A percentile compares a stretch with the other conserved stretches of the same genome.
These are phyloP conservation scores for Leucophenga varia DNA, from an alignment of 1,140 invertebrate genomes.

Conservation along the genomic window DNA sequence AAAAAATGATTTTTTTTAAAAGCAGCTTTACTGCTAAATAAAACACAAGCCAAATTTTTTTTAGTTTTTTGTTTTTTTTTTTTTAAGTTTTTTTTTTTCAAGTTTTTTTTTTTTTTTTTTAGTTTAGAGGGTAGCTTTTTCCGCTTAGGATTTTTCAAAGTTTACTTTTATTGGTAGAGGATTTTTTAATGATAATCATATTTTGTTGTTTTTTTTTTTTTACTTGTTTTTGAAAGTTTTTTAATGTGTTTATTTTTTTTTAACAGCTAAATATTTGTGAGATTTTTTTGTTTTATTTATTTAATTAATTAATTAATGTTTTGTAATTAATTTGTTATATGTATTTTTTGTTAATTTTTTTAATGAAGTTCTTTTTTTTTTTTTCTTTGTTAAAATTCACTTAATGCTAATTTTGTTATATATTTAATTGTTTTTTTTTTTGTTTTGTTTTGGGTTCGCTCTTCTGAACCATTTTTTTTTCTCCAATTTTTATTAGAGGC, in stretches of 20 bases:
- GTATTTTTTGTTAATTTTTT: conserved; percentile 3
- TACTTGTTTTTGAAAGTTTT: conserved; percentile 13
- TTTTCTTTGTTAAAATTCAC: too few species aligned
- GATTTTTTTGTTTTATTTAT: too few species aligned
- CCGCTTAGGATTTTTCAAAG: conserved; percentile 53
- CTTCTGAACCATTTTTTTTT: too few species aligned
- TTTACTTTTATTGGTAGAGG: conserved; percentile 53
- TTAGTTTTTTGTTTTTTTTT: conserved; percentile 22
- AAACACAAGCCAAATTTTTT: conserved; percentile 46
- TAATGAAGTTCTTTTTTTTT: too few species aligned
- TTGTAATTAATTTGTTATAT: conserved; percentile 12
- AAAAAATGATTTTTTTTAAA: too few species aligned
- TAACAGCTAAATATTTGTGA: too few species aligned
- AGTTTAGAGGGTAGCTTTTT: conserved; percentile 48
- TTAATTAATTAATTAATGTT: too few species aligned
- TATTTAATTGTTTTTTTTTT: conserved; percentile 2
- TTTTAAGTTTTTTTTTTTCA: too few species aligned
- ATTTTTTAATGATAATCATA: conserved; percentile 54
- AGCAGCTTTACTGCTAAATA: too few species aligned
- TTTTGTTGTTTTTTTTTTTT: conserved; percentile 32
- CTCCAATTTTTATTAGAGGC: too few species aligned
- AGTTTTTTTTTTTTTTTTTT: conserved; percentile 34
- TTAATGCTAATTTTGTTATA: conserved; percentile 11
- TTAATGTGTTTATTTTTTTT: conserved; percentile 28
- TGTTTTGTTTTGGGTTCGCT: conserved; percentile 33